These are phyloP conservation scores for Ptychadena robeensis DNA, from an alignment of 2,797 vertebrate species.

Conservation along the genomic window DNA sequence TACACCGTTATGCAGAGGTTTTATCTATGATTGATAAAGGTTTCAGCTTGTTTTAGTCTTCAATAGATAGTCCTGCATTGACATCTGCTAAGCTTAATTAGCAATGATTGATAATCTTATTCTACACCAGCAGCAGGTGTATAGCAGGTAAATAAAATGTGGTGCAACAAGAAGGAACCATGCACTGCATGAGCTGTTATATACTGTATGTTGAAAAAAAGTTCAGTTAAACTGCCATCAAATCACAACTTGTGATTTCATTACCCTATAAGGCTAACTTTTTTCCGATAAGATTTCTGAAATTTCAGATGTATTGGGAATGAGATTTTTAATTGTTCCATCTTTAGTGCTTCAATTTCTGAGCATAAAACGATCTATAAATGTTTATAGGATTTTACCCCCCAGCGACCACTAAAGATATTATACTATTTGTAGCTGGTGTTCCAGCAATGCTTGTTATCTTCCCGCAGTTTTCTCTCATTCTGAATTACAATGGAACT, in stretches of 20 bases:
- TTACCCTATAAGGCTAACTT: background rate
- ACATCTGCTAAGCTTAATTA: too few relatives aligned
- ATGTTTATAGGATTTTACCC: conserved; percentile 46
- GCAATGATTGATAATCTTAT: too few relatives aligned
- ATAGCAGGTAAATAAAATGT: too few relatives aligned
- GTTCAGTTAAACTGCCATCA: background rate
- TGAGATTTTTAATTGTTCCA: conserved; percentile 46
- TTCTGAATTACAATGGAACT: background rate
- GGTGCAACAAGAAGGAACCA: too few relatives aligned
- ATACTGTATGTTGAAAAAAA: too few relatives aligned
- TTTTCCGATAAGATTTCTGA: conserved; percentile 26
- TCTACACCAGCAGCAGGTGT: too few relatives aligned
- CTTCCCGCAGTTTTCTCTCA: background rate
- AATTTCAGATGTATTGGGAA: conserved; percentile 4
- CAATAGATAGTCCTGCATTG: too few relatives aligned
- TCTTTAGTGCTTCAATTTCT: conserved; percentile 45
- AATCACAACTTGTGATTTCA: background rate
- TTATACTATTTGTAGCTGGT: conserved; percentile 8
- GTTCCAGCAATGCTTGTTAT: background rate
- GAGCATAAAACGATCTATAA: conserved; percentile 35
- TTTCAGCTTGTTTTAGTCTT: too few relatives aligned
- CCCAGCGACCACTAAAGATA: conserved; percentile 21
- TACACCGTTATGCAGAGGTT: too few relatives aligned
- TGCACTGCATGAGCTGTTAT: too few relatives aligned
- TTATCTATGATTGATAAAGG: too few relatives aligned